Evolutionary conservation across 2,888 invertebrate species (phyloP), one percentile per base, ranked within the genome.

Genomic region (Epinotia demarniana): DNA sequence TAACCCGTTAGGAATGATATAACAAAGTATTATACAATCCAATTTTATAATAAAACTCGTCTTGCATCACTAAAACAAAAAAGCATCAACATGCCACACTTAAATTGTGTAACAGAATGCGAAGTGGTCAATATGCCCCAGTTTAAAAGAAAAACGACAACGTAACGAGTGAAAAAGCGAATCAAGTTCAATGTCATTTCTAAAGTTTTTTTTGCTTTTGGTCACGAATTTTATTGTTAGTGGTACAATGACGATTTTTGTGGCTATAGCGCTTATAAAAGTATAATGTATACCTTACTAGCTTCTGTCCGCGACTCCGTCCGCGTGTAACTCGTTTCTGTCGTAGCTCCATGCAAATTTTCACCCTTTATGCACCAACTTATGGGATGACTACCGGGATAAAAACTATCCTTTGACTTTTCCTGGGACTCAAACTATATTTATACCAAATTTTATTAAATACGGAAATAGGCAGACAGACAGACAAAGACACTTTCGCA

Each of bases 101-200:
- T 11, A 23, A 53, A 58, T 75, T 49, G 66, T 43, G 12, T 63
- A 66, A 75, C 64, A 16, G 16, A 27, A 43, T 55, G 6, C 11
- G n/a, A 23, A 53, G 19, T 55, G 43, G 64, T 55, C 69, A 43
- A 60, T 46, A n/a, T 46, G 75, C 58, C 71, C 75, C 67, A 72
- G 75, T 67, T 75, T 55, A 23, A 18, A 5, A 61, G 53, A 67
- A 72, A 75, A 70, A 75, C 62, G 58, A 75, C 58, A 23, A 63
- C 43, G 9, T 0, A 33, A 23, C 39, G 43, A 68, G 43, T 60
- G 39, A 70, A 61, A 39, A 19, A n/a, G 60, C 33, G 62, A n/a
- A 23, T 46, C 13, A 43, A 75, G 67, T 75, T 75, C 71, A 75
- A 75, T 75, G 75, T 43, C 75, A 53, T 39, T 43, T 8, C 67